Base-by-base conservation (phyloP, 2,888 invertebrate genomes). In the Dromius quadrimaculatus region DNA sequence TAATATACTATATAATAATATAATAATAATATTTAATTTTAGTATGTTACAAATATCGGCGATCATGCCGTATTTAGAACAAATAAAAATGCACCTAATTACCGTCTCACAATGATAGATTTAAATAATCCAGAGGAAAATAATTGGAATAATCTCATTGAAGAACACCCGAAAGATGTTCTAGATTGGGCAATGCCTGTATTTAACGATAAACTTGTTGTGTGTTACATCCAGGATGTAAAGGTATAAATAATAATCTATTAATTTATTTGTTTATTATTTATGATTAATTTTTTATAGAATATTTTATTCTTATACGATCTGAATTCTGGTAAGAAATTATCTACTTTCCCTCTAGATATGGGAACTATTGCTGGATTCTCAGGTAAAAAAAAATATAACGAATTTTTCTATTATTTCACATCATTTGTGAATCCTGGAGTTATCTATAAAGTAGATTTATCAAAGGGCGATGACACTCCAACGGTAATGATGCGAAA, bases 341-440 rank as follows among this genome's bases (percentile, higher is more conserved):
- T 95, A 22, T 87, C 88, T 76, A 87, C 88, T 72, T 92, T 98
- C 77, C 89, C 92, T 0, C 82, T 97, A 72, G 93, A 92, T 75
- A 91, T 97, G 73, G 98, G 98, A 15, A 92, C 94, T 0, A 87
- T 98, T 28, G 89, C 89, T 13, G 91, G 91, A 1, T 92, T 93
- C 82, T 92, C 93, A 11, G 97, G 96, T 8, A 90, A 93, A 81
- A 92, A 92, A 79, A 87, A 91, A 76, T 91, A 94, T 78, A 87
- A 89, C 0, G 95, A 97, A 85, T 91, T 98, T 78, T 98, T 98
- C 84, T 97, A 93, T 83, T 90, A 92, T 78, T 97, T 98, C 83
- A 92, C 92, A 74, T 98, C 98, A 0, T 98, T 98, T 85, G 87
- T 98, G 59, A 92, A 93, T 62, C 98, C 98, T 19, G 90, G 90